Base-by-base conservation (phyloP, 2,888 invertebrate genomes). In the Apoda limacodes region DNA sequence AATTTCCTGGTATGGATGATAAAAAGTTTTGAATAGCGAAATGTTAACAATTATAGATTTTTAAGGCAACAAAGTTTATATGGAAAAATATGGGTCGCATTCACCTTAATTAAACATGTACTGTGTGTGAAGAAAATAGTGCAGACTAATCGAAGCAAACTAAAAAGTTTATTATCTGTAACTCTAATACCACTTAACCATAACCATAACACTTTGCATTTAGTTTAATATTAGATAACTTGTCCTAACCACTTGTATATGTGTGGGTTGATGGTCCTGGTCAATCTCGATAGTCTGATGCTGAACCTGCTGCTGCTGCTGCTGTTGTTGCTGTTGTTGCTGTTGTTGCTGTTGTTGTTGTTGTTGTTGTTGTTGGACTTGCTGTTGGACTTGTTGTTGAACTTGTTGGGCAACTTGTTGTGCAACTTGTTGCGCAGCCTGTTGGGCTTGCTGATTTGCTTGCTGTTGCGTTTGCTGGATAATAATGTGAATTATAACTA, bases 201-300 rank as follows among this genome's bases (percentile, higher is more conserved):
- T 9, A 6, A 9, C 19, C 19, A 19, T 6, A 19, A 6, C 19
- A 19, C 19, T n/a, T 7, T 25, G 4, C 13, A 12, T 25, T 12
- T 25, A 7, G 17, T 17, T 17, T 17, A 17, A 17, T 17, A 17
- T 17, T 20, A 7, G 5, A 10, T 15, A 17, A 17, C 5, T 7
- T 17, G 13, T 28, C 56, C 62, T 67, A 26, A 78, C 78, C 48
- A 78, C 74, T 74, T 80, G 78, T 64, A 80, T 78, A 38, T 76
- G 68, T 48, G 83, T 63, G 28, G 82, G 78, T 27, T 75, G 72
- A 28, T 72, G 82, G 2, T 82, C 75, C 33, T 75, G 75, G 46
- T 46, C 65, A 45, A 65, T 47, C 37, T 66, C 80, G 37, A 60
- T 55, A 48, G 44, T 59, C 36, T 46, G 78, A 57, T 66, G 83